Evolutionary conservation across 2,113 vertebrate genomes (phyloP), one percentile per base, ranked within the genome.

Genomic region (Ictalurus punctatus): DNA sequence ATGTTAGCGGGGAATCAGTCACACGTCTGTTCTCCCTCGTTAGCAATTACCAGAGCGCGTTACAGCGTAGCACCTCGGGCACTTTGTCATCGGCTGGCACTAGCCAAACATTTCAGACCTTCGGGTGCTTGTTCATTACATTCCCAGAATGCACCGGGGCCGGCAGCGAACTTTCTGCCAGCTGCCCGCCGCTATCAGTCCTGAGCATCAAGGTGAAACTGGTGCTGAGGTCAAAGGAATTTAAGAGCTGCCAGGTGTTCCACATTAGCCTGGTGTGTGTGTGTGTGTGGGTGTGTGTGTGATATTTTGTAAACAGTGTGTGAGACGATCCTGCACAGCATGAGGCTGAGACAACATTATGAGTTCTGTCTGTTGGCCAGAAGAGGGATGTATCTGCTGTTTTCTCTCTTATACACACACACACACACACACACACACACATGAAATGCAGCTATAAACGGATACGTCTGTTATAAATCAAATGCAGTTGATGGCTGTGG

Each of bases 1-100:
- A 44, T 44, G 44, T 44, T 91, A 90, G 61, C 69, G 61, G 92
- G 27, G 37, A 93, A 93, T 94, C 91, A 93, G 88, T 95, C 92
- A 92, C 79, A 67, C 58, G 48, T 88, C 58, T 54, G 23, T 78
- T 89, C 88, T 91, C 86, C 83, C 88, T 91, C 65, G 86, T 90
- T 93, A 91, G 89, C 88, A 91, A 91, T 93, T 93, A 92, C 87
- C 69, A 78, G 84, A 89, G 85, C 89, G 86, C 90, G 89, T 86
- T 91, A 92, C 89, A 79, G 88, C 56, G 92, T 84, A 84, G 86
- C 83, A 89, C 92, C 63, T 54, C 54, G 27, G 85, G 83, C 90
- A 85, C 88, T 91, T 90, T 90, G 91, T 90, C 79, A 89, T 91
- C 44, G 76, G 59, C 69, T 90, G 85, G 86, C 89, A 85, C 82